Evolutionary conservation across 2,888 invertebrate species (phyloP).

Genomic region (Chorisops tibialis): DNA sequence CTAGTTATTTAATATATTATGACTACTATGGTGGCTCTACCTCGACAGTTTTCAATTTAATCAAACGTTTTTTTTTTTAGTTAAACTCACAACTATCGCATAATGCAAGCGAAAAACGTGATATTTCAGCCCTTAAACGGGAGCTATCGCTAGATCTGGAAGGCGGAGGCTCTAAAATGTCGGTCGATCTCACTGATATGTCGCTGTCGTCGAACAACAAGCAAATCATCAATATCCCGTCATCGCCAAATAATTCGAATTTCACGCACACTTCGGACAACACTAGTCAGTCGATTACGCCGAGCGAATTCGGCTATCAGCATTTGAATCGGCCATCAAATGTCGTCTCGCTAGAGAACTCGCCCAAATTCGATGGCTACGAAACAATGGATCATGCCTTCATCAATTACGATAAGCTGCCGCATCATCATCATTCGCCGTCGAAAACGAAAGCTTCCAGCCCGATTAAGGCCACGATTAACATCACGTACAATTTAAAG

Average conservation of each 20-base stretch:
- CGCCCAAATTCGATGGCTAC: constrained; percentile 44
- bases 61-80: constrained; percentile 27
- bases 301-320: constrained; percentile 52
- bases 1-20: too few relatives aligned
- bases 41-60: too few relatives aligned
- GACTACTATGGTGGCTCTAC: too few relatives aligned
- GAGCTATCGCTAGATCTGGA: constrained; percentile 50
- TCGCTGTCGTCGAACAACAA: constrained; percentile 32
- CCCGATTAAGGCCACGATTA: constrained; percentile 67
- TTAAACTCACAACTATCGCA: constrained; percentile 36
- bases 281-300: constrained; percentile 53
- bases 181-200: constrained; percentile 37
- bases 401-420: constrained; percentile 37
- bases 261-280: constrained; percentile 47
- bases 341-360: constrained; percentile 49
- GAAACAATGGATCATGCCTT: constrained; percentile 42
- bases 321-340: constrained; percentile 50
- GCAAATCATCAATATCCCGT: constrained; percentile 39
- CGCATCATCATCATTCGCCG: constrained; percentile 2
- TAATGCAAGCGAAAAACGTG: constrained; percentile 44
- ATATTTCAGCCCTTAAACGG: constrained; percentile 49
- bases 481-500: constrained; percentile 62
- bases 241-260: constrained; percentile 47
- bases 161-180: constrained; percentile 39
- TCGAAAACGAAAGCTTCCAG: constrained; percentile 51